Evolutionary conservation across 1,140 invertebrate species (phyloP), one percentile per base, ranked within the genome.

Genomic region (Adelges cooleyi): DNA sequence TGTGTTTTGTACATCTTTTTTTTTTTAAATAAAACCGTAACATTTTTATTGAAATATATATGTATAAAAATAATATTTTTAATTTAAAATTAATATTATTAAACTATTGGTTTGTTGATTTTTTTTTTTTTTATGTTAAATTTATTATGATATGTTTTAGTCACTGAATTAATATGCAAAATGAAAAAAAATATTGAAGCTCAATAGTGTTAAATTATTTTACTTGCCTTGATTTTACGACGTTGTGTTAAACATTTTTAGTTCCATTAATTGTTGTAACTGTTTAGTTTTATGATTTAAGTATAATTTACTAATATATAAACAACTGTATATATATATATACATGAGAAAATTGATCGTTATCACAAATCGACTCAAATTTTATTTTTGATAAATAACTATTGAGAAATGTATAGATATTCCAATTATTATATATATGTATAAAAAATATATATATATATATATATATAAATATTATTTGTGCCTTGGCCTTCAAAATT

Each of bases 191-290:
- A 42, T 42, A 18, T 59, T 4, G 53, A 59, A 59, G 53, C 53
- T 59, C 53, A 59, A 59, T 59, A 59, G 38, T 59, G 13, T 59
- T 44, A 59, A 25, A 42, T 56, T 56, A 44, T 25, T 44, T 44
- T 44, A 59, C 38, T 59, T 59, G 53, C 53, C 53, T 44, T 44
- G n/a, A 56, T 44, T 36, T 42, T 17, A 13, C 23, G 9, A 40
- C 42, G 53, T 59, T 59, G 17, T 44, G 22, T 25, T n/a, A n/a
- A n/a, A 59, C 25, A 27, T 11, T 2, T 59, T 59, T 59, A 59
- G 53, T 59, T 59, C 53, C 53, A 59, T 59, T 59, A 59, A 25
- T 59, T 59, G 53, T 59, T 59, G 53, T 44, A 59, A 59, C 25
- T 59, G 38, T 59, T 59, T 59, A 44, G 38, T 59, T 59, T 59